Evolutionary conservation across 2,888 invertebrate species (phyloP).

Genomic region (Sericinus montela): DNA sequence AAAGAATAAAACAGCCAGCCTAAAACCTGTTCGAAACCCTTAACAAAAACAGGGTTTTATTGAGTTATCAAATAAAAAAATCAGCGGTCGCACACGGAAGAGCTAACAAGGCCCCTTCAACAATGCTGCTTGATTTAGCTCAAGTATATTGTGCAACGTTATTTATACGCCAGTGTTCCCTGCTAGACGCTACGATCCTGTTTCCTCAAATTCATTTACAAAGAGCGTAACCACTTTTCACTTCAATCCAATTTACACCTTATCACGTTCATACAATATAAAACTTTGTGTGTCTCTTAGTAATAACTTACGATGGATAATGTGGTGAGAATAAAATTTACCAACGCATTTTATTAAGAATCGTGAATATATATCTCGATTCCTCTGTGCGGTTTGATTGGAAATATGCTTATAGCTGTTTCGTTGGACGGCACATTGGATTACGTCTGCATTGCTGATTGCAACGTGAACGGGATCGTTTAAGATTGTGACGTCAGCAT

Average conservation of each 20-base stretch:
- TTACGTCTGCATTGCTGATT: slow-evolving; percentile 58
- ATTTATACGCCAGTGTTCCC: slow-evolving; percentile 68
- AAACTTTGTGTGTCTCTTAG: slow-evolving; percentile 9
- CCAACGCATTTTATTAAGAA: slow-evolving; percentile 74
- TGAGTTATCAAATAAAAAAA: slow-evolving; percentile 78
- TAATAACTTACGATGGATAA: slow-evolving; percentile 19
- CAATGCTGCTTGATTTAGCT: slow-evolving; percentile 76
- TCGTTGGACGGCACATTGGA: slow-evolving; percentile 47
- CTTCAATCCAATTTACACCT: slow-evolving; percentile 25
- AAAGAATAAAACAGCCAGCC: slow-evolving; percentile 34
- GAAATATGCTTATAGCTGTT: slow-evolving; percentile 68
- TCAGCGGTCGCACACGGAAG: slow-evolving; percentile 64
- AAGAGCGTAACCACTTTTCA: slow-evolving; percentile 22
- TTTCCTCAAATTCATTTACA: slow-evolving; percentile 29
- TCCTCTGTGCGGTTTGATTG: slow-evolving; percentile 66
- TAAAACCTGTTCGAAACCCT: slow-evolving; percentile 55
- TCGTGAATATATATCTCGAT: slow-evolving; percentile 56
- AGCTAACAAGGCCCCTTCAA: slow-evolving; percentile 68
- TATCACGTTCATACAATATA: neutral
- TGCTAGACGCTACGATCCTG: slow-evolving; percentile 50
- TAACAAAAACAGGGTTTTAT: slow-evolving; percentile 59
- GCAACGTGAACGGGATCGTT: slow-evolving; percentile 33
- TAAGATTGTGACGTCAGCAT: slow-evolving; percentile 25
- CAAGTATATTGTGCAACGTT: slow-evolving; percentile 74
- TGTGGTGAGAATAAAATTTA: slow-evolving; percentile 37